Evolutionary conservation across 53 echinoderm and acorn worm species (phyloP), one percentile per base, ranked within the genome.

Genomic region (Echinometra lucunter): DNA sequence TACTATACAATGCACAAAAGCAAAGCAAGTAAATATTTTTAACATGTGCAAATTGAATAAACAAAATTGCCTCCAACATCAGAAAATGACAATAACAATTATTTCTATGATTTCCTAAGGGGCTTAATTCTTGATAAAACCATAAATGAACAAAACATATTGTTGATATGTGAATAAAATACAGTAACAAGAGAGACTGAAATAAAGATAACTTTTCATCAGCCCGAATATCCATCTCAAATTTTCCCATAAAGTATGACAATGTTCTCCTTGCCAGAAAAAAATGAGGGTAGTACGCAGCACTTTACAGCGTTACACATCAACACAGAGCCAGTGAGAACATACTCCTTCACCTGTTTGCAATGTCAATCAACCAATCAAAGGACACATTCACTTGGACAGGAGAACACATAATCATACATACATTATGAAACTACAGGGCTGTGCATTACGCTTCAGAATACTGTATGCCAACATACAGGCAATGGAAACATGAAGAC

Each of bases 401-500:
- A 42, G 23, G 42, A 42, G 6, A 21, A 78, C 18, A 6, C 28
- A 10, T 0, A 25, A 53, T 12, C 45, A 45, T 44, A 16, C 69
- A 69, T 42, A 23, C 37, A 35, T 17, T 37, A 74, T 35, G 30
- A 49, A 25, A 49, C 49, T 27, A 47, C 12, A 42, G 49, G 45
- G 85, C 30, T 85, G 53, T 15, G n/a, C 85, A 85, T 15, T n/a
- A 53, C 81, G 44, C 40, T 42, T 44, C 81, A 81, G 6, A 17
- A 19, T 19, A 81, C 23, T 44, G 34, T 49, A 21, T 23, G 23
- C 28, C 49, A 85, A 49, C 15, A 49, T 30, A 78, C 4, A 75
- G 75, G 38, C 75, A 83, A 49, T 83, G 85, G 30, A 49, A 85
- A 85, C 53, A 47, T 28, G 30, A 45, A n/a, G 11, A 85, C n/a